Base-by-base conservation (phyloP, 2,797 vertebrate genomes). In the Sebastes diaconus region DNA sequence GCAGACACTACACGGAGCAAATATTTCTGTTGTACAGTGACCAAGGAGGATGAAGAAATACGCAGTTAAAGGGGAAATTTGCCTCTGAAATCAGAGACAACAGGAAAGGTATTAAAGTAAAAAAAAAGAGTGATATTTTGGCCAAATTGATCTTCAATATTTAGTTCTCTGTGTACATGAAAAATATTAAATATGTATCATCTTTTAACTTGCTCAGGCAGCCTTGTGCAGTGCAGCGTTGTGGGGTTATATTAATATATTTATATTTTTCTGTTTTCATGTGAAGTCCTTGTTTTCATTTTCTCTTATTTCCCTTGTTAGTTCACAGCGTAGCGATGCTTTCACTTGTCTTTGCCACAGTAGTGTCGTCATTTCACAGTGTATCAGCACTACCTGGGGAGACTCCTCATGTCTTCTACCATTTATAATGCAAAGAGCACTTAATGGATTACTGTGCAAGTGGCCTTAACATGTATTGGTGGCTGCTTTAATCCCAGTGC, bases 301-400 rank as follows among this genome's bases (percentile, higher is more conserved):
- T 64, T 58, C 29, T 27, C 18, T 85, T 72, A 80, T 88, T 81
- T 88, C 84, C 73, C 77, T 6, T 16, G 79, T 63, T 74, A 68
- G 54, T 64, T 58, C 10, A 8, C 34, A 6, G 24, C 20, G 68
- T 70, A 71, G 73, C 6, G 3, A 13, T 16, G 34, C n/a, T 63
- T 55, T 68, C 39, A 32, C 39, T 20, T 7, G 30, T 20, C 59
- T 8, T 30, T 29, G 54, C 25, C 60, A 27, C 30, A 7, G 42
- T 58, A 52, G 32, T 6, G 24, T 20, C 25, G 8, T 55, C 24
- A 30, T 72, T 77, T 70, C 70, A 60, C 52, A 24, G 25, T 57
- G 42, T 42, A 29, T 68, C 57, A 54, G 59, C 59, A 0, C 77
- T 59, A 73, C 57, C 66, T 60, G 58, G 58, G 65, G 42, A 69